Evolutionary conservation across 2,888 invertebrate genomes (phyloP).

Genomic region (Drosophila trichaetosa): DNA sequence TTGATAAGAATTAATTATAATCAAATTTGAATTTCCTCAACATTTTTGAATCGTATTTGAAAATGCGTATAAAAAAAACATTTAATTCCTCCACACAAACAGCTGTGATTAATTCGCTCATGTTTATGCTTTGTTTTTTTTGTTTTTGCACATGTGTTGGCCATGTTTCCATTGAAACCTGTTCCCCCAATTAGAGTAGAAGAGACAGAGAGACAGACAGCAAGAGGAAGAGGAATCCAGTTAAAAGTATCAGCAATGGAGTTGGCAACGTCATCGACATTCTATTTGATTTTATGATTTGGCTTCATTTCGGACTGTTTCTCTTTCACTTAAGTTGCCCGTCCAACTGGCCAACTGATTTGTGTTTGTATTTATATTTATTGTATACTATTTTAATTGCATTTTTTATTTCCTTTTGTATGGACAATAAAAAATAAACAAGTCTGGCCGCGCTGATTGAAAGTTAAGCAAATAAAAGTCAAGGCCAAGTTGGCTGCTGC

Average conservation of each 20-base stretch:
- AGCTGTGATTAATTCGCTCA: slow-evolving; percentile 36
- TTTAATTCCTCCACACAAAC: background rate
- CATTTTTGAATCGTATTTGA: background rate
- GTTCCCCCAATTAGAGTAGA: slow-evolving; percentile 41
- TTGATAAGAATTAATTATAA: background rate
- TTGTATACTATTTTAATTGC: slow-evolving; percentile 27
- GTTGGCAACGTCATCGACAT: slow-evolving; percentile 35
- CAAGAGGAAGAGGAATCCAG: slow-evolving; percentile 15
- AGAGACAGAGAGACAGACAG: background rate
- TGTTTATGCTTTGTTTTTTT: slow-evolving; percentile 20
- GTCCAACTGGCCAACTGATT: slow-evolving; percentile 43
- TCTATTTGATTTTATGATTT: slow-evolving; percentile 56
- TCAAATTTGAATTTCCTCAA: slow-evolving; percentile 20
- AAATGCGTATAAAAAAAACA: background rate
- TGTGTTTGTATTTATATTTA: slow-evolving; percentile 28
- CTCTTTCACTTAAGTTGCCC: slow-evolving; percentile 31
- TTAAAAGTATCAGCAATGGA: slow-evolving; percentile 62
- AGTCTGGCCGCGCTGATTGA: slow-evolving; percentile 63
- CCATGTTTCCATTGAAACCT: slow-evolving; percentile 47
- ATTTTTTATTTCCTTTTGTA: slow-evolving; percentile 25
- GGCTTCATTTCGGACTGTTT: slow-evolving; percentile 55
- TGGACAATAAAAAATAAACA: slow-evolving; percentile 69
- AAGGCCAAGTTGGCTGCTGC: slow-evolving; percentile 58
- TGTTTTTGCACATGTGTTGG: slow-evolving; percentile 12
- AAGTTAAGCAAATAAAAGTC: slow-evolving; percentile 71